Conservation (phyloP, 2,888 invertebrate species). For the Xanthia togata region DNA sequence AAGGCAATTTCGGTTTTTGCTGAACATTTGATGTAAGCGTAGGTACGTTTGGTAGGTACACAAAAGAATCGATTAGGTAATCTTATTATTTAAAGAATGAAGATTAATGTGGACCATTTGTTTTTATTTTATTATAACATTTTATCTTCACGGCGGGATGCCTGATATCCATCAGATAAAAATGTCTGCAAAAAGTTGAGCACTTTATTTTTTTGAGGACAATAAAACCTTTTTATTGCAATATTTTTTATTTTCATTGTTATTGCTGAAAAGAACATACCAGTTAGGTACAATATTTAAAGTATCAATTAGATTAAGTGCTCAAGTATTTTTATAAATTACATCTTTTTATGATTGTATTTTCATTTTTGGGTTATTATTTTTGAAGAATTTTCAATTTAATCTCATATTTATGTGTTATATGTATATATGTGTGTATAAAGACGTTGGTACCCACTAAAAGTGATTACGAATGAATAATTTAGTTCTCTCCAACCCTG, state of each 20-base stretch:
- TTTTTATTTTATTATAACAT: conserved; percentile 40
- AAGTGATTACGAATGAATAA: conserved; percentile 42
- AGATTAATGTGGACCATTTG: conserved; percentile 20
- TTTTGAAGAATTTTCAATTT: neutral
- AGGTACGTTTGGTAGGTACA: conserved; percentile 11
- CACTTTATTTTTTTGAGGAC: conserved; percentile 18
- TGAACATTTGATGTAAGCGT: conserved; percentile 22
- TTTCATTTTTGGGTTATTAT: neutral
- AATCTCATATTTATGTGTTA: no score
- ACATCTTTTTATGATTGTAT: neutral
- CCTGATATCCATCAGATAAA: conserved; percentile 25
- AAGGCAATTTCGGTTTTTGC: conserved; percentile 34
- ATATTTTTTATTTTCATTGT: conserved; percentile 12
- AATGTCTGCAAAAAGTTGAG: conserved; percentile 20
- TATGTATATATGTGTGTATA: neutral
- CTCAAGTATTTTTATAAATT: neutral
- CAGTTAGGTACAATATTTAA: conserved; percentile 12
- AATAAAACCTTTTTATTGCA: conserved; percentile 29
- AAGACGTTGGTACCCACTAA: neutral
- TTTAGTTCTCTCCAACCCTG: conserved; percentile 55
- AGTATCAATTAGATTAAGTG: conserved; percentile 21
- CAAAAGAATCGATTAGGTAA: conserved; percentile 36
- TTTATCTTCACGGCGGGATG: conserved; percentile 18
- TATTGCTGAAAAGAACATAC: neutral
- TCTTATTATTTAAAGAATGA: conserved; percentile 13